phyloP scores from a whole-genome alignment of 2,888 invertebrate species.

The Clistopyga incitator region DNA sequence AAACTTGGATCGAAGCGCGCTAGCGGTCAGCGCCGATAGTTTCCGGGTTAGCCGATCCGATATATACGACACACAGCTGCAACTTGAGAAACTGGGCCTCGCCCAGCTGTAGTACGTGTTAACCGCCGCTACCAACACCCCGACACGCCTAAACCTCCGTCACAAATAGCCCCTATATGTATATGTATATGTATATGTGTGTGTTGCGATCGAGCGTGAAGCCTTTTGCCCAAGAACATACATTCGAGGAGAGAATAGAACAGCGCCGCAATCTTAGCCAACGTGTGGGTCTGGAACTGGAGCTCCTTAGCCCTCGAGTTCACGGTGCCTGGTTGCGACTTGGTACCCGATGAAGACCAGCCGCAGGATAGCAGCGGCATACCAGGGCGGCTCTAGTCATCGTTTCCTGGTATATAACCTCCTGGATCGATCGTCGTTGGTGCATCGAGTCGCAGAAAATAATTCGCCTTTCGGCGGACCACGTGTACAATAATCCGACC shows the following conservation, averaged over 20 bases:
- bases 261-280: background rate
- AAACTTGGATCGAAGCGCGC: conserved; percentile 65
- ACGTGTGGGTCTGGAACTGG: conserved; percentile 16
- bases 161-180: conserved; percentile 15
- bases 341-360: conserved; percentile 23
- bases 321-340: conserved; percentile 30
- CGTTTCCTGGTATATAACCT: conserved; percentile 35
- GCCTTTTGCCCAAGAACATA: conserved; percentile 12
- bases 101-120: conserved; percentile 34
- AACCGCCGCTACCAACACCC: conserved; percentile 11
- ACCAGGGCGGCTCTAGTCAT: conserved; percentile 8
- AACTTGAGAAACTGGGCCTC: conserved; percentile 60
- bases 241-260: conserved; percentile 7
- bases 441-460: conserved; percentile 2
- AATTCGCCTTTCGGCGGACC: background rate
- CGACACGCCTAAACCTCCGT: conserved; percentile 49
- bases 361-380: conserved; percentile 8
- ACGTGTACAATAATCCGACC: background rate
- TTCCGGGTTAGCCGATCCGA: conserved; percentile 62
- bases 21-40: conserved; percentile 53
- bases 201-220: conserved; percentile 22
- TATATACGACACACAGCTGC: conserved; percentile 32
- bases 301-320: conserved; percentile 29
- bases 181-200: background rate
- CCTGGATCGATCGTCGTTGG: conserved; percentile 30